Percentiles rank a stretch among this genome's conserved stretches.
phyloP scores from a whole-genome alignment of 23 tunicate species.

The Halocynthia roretzi region DNA sequence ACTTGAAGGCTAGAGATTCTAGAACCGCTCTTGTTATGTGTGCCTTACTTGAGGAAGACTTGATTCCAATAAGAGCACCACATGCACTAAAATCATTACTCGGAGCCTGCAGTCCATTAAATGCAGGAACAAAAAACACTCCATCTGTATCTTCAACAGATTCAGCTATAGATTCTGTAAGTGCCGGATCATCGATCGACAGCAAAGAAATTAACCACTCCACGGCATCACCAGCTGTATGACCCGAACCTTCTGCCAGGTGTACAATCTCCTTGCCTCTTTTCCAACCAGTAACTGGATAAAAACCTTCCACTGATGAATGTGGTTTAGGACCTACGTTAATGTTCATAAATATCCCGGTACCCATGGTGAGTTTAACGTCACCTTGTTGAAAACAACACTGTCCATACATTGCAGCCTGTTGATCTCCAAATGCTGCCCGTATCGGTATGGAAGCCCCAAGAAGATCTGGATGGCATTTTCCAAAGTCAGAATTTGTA shows the following conservation, averaged over 20 bases:
- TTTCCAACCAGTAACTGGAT: conserved; percentile 94
- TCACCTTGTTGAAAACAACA: conserved; percentile 81
- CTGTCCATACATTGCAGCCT: conserved; percentile 96
- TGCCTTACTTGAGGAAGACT: conserved; percentile 32
- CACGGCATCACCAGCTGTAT: conserved; percentile 78
- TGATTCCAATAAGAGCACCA: conserved; percentile 83
- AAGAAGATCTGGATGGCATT: conserved; percentile 51
- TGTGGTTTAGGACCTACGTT: conserved; percentile 82
- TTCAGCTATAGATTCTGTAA: conserved; percentile 45
- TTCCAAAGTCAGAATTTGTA: conserved; percentile 70
- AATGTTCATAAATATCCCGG: conserved; percentile 87
- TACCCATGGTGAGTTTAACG: conserved; percentile 84
- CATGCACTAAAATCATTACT: conserved; percentile 80
- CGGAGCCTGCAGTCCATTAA: conserved; percentile 92
- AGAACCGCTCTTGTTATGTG: conserved; percentile 78
- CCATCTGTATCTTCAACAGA: conserved; percentile 33
- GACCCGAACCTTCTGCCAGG: conserved; percentile 80
- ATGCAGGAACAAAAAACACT: conserved; percentile 81
- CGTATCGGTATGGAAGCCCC: conserved; percentile 79
- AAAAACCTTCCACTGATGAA: conserved; percentile 88
- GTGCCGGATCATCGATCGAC: conserved; percentile 39
- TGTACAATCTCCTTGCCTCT: conserved; percentile 45
- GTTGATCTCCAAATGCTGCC: conserved; percentile 81
- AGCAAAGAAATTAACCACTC: conserved; percentile 52
- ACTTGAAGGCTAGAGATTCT: conserved; percentile 74